These are phyloP conservation scores for Pocota personata DNA, from an alignment of 2,888 invertebrate species.

Conservation along the genomic window DNA sequence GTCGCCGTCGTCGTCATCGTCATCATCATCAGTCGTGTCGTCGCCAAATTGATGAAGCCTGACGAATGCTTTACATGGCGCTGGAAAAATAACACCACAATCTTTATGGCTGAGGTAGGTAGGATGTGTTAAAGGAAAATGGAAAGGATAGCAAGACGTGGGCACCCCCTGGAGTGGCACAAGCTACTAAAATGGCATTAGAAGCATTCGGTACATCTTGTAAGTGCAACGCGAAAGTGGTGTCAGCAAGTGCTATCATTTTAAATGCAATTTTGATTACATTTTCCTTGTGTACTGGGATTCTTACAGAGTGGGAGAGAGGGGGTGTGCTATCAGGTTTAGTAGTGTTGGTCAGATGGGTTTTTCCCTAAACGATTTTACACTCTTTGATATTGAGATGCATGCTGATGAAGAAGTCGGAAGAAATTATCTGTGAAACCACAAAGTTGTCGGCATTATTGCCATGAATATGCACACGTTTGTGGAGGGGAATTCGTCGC, in stretches of 20 bases:
- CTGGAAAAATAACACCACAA: slow-evolving; percentile 70
- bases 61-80: slow-evolving; percentile 74
- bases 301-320: not conserved
- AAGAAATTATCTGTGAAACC: not conserved
- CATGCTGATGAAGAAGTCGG: slow-evolving; percentile 13
- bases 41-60: slow-evolving; percentile 72
- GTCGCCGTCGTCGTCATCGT: not conserved
- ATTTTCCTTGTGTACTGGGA: slow-evolving; percentile 12
- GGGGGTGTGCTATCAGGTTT: not conserved
- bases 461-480: too few species aligned
- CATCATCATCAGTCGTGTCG: slow-evolving; percentile 43
- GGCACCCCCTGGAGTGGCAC: slow-evolving; percentile 38
- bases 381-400: not conserved
- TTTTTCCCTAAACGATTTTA: slow-evolving; percentile 16
- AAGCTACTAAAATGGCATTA: slow-evolving; percentile 21
- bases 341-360: not conserved
- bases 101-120: slow-evolving; percentile 57
- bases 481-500: too few species aligned
- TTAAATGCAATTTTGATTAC: slow-evolving; percentile 42
- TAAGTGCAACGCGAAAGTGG: slow-evolving; percentile 10
- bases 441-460: not conserved
- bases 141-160: not conserved
- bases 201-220: slow-evolving; percentile 29
- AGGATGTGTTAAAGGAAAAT: not conserved
- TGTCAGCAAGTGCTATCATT: slow-evolving; percentile 30